phyloP scores from a whole-genome alignment of 2,888 invertebrate species.

The Diloba caeruleocephala region DNA sequence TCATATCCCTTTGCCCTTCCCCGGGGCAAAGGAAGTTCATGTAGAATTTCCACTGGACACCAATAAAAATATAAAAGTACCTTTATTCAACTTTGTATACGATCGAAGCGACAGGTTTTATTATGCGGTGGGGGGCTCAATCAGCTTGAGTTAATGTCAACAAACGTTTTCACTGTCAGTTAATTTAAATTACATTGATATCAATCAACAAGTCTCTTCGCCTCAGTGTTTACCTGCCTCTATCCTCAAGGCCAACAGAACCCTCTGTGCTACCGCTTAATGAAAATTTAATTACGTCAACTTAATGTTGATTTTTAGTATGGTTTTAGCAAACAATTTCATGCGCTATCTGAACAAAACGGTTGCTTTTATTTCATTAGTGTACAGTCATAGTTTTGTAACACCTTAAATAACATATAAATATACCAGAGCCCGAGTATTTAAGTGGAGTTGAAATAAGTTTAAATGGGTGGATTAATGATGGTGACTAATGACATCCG shows the following conservation, averaged over 20 bases:
- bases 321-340: constrained; percentile 39
- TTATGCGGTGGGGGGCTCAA: too few relatives aligned
- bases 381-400: constrained; percentile 3
- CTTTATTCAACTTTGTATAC: too few relatives aligned
- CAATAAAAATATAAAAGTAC: too few relatives aligned
- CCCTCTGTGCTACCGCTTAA: constrained; percentile 31
- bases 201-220: constrained; percentile 3
- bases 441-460: too few relatives aligned
- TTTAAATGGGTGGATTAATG: too few relatives aligned
- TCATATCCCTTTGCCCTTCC: too few relatives aligned
- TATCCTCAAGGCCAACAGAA: constrained; percentile 17
- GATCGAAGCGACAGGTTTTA: too few relatives aligned
- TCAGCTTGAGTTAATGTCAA: neutral
- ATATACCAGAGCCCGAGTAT: too few relatives aligned
- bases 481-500: too few relatives aligned
- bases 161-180: neutral
- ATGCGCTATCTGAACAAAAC: constrained; percentile 9
- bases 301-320: constrained; percentile 53
- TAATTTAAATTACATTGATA: neutral
- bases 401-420: neutral
- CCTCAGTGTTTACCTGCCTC: constrained; percentile 22
- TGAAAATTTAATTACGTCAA: constrained; percentile 55
- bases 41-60: too few relatives aligned
- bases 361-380: constrained; percentile 20
- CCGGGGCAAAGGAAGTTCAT: too few relatives aligned